phyloP scores from a whole-genome alignment of 2,888 invertebrate species.

The Leucophenga maculata region DNA sequence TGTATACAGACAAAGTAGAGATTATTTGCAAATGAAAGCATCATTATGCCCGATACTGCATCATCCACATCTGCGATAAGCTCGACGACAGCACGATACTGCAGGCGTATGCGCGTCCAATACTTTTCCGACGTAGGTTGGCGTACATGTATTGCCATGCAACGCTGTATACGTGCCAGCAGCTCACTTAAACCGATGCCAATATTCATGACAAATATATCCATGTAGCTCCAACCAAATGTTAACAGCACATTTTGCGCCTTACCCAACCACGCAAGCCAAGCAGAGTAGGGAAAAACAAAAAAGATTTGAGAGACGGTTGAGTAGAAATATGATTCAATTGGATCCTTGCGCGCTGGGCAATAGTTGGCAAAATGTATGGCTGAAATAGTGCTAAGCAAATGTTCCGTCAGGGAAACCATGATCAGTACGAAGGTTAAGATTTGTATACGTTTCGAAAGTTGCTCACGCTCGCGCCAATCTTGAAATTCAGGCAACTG shows the following conservation, averaged over 20 bases:
- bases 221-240: constrained; percentile 83
- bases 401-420: constrained; percentile 66
- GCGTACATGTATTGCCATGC: constrained; percentile 61
- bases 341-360: constrained; percentile 57
- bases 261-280: constrained; percentile 66
- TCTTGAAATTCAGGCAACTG: constrained; percentile 50
- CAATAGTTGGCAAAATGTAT: constrained; percentile 66
- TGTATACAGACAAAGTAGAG: constrained; percentile 76
- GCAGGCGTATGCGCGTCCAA: constrained; percentile 74
- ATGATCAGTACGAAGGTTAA: constrained; percentile 57
- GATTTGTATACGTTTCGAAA: constrained; percentile 50
- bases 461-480: constrained; percentile 49
- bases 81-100: constrained; percentile 73
- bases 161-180: constrained; percentile 76
- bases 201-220: constrained; percentile 80
- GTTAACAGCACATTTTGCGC: constrained; percentile 77
- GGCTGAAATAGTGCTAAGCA: constrained; percentile 65
- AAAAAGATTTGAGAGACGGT: constrained; percentile 58
- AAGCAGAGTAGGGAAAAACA: constrained; percentile 59
- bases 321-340: constrained; percentile 60
- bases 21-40: constrained; percentile 75
- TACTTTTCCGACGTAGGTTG: constrained; percentile 64
- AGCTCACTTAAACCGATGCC: constrained; percentile 79
- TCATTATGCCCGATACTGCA: constrained; percentile 73
- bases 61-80: constrained; percentile 73